Conservation (phyloP, 2,797 vertebrate species). For the Sylvilagus floridanus region DNA sequence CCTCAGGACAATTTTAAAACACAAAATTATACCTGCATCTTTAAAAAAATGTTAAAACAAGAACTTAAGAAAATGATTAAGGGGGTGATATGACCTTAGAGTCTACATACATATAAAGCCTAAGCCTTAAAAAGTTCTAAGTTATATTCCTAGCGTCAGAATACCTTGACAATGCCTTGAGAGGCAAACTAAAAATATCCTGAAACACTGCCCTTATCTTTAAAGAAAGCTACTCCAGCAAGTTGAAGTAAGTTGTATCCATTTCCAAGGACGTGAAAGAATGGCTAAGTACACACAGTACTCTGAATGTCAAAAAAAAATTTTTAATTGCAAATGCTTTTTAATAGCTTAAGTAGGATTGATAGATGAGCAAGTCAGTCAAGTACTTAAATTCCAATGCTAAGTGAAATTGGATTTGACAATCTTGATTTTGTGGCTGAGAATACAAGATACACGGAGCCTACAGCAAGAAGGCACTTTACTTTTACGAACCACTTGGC, state of each 20-base stretch:
- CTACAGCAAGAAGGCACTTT: background rate
- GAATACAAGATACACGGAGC: background rate
- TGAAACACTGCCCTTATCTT: slow-evolving; percentile 37
- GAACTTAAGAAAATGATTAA: background rate
- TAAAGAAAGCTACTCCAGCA: slow-evolving; percentile 50
- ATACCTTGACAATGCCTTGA: background rate
- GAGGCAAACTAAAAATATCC: slow-evolving; percentile 54
- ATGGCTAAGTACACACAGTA: slow-evolving; percentile 28
- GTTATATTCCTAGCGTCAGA: background rate
- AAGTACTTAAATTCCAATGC: slow-evolving; percentile 39
- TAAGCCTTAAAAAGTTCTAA: background rate
- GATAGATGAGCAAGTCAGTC: background rate
- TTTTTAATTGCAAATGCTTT: slow-evolving; percentile 42
- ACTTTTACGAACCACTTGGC: slow-evolving; percentile 21
- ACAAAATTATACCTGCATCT: background rate
- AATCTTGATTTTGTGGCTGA: slow-evolving; percentile 30
- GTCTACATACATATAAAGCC: background rate
- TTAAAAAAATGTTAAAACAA: background rate
- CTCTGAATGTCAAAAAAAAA: background rate
- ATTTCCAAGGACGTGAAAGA: slow-evolving; percentile 59
- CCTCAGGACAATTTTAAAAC: background rate
- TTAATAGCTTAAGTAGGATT: background rate
- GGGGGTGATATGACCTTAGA: background rate
- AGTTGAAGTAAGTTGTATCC: slow-evolving; percentile 32
- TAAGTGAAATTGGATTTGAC: slow-evolving; percentile 42